phyloP scores from a whole-genome alignment of 2,113 vertebrate genomes.

The Bostrychus sinensis region DNA sequence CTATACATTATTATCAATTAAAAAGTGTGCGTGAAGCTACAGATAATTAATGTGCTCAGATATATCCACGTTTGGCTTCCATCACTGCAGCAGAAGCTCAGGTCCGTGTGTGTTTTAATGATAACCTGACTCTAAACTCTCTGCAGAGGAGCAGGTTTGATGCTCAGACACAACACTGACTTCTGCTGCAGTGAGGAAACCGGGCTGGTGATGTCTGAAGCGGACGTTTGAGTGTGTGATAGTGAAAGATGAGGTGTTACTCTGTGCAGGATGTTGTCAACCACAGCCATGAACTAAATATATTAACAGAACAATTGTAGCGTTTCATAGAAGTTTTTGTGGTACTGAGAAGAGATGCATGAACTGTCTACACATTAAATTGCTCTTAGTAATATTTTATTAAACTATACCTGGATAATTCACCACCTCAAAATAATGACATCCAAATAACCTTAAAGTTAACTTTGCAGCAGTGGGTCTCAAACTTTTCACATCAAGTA shows the following conservation, averaged over 20 bases:
- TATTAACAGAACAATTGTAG: neutral
- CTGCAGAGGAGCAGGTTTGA: slow-evolving; percentile 76
- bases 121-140: slow-evolving; percentile 78
- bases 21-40: too few species aligned
- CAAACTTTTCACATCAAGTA: too few species aligned
- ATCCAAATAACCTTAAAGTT: too few species aligned
- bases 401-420: too few species aligned
- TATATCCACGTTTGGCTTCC: neutral
- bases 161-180: slow-evolving; percentile 52
- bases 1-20: too few species aligned
- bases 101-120: slow-evolving; percentile 56
- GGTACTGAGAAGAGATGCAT: too few species aligned
- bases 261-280: neutral
- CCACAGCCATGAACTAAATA: neutral
- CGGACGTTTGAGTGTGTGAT: neutral
- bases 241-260: neutral
- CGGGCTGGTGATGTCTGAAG: slow-evolving; percentile 14
- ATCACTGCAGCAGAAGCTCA: slow-evolving; percentile 5
- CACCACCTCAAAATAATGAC: too few species aligned
- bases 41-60: neutral
- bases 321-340: neutral
- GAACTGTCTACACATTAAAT: too few species aligned
- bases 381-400: too few species aligned
- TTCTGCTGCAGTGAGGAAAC: neutral
- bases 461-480: too few species aligned